phyloP scores from a whole-genome alignment of 1,140 invertebrate species.

The Steinernema khuongi region DNA sequence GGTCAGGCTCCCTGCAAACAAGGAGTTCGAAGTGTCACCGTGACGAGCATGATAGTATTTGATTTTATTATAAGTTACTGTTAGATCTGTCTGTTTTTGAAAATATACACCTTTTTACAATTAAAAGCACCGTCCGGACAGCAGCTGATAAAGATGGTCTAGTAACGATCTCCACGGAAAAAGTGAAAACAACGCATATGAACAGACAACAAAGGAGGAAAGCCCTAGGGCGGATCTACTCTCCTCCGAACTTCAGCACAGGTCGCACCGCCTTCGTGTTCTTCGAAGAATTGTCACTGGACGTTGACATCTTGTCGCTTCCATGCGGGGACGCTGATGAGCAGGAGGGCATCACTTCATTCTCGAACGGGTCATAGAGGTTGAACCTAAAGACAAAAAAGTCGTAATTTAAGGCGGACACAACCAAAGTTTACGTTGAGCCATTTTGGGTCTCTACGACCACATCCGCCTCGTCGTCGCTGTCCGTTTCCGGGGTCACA shows the following conservation, averaged over 20 bases:
- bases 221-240: neutral
- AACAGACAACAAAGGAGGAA: conserved; percentile 1
- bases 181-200: conserved; percentile 6
- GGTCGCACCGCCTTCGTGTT: neutral
- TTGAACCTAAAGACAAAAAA: conserved; percentile 29
- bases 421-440: conserved; percentile 27
- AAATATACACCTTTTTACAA: conserved; percentile 9
- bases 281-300: neutral
- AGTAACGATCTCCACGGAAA: neutral
- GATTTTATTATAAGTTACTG: no score
- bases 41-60: no score
- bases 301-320: conserved; percentile 4
- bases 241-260: neutral
- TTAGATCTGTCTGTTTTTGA: neutral
- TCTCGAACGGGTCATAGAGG: conserved; percentile 30
- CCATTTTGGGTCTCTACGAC: conserved; percentile 44
- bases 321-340: neutral
- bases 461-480: conserved; percentile 49
- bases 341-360: neutral
- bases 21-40: no score
- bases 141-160: neutral
- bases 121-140: neutral
- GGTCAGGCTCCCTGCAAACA: no score
- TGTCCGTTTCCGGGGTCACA: conserved; percentile 45
- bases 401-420: neutral